Percentiles rank a stretch among this genome's conserved stretches.
phyloP scores from a whole-genome alignment of 1,140 invertebrate species.

The Armadillidium nasatum region DNA sequence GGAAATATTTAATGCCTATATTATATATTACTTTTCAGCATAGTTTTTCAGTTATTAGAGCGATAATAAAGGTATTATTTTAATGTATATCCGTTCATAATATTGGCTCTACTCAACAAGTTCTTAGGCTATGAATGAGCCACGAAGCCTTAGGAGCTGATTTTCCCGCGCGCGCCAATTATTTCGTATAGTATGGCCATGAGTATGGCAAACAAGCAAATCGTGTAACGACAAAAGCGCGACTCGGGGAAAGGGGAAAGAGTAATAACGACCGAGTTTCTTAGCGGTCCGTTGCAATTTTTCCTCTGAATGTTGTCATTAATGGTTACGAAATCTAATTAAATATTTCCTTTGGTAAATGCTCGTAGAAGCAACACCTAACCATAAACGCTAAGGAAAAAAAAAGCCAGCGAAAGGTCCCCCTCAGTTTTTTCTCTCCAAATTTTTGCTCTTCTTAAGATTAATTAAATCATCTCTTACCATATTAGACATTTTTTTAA shows the following conservation, averaged over 20 bases:
- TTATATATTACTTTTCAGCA: too few species aligned
- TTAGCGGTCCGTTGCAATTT: background rate
- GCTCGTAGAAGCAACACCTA: background rate
- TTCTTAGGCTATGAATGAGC: background rate
- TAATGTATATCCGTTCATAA: too few species aligned
- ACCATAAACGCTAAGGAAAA: too few species aligned
- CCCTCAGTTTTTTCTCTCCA: too few species aligned
- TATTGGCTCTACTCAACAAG: too few species aligned
- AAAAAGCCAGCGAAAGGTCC: too few species aligned
- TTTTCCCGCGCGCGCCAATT: conserved; percentile 3
- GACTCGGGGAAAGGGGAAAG: background rate
- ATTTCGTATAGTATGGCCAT: background rate
- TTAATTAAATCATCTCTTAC: too few species aligned
- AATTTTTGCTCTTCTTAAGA: too few species aligned
- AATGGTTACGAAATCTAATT: conserved; percentile 2
- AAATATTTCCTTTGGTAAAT: background rate
- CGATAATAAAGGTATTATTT: too few species aligned
- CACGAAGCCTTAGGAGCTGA: background rate
- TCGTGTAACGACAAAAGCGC: background rate
- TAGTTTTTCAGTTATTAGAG: too few species aligned
- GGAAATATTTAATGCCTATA: too few species aligned
- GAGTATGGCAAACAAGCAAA: background rate
- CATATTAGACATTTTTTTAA: too few species aligned
- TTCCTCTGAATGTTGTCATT: conserved; percentile 8
- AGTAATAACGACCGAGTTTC: background rate